Evolutionary conservation across 2,113 vertebrate genomes (phyloP).

Genomic region (Leptobrachium ailaonicum): DNA sequence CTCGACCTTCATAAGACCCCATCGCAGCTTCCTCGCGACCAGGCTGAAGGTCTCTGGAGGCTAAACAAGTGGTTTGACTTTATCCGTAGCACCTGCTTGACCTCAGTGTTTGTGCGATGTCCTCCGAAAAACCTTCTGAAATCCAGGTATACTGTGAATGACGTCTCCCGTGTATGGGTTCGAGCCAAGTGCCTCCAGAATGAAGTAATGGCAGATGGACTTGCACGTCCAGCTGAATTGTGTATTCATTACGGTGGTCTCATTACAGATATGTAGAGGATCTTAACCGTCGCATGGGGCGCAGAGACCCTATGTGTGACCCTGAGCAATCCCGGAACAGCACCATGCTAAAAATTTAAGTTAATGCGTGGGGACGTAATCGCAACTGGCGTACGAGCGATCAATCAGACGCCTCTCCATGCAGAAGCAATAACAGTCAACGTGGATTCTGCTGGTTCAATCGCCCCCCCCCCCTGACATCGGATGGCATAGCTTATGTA

Average conservation of each 20-base stretch:
- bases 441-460: neutral
- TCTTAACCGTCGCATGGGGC: too few relatives aligned
- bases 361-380: too few relatives aligned
- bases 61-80: neutral
- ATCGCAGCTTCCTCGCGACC: too few relatives aligned
- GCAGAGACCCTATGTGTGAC: too few relatives aligned
- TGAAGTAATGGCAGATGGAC: slow-evolving; percentile 62
- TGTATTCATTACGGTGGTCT: slow-evolving; percentile 68
- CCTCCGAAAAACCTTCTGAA: neutral
- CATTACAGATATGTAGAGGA: slow-evolving; percentile 52
- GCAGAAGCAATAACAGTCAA: neutral
- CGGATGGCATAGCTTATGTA: too few relatives aligned
- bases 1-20: too few relatives aligned
- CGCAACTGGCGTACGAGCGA: neutral
- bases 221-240: slow-evolving; percentile 65
- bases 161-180: slow-evolving; percentile 10
- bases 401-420: slow-evolving; percentile 51
- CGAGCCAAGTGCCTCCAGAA: neutral
- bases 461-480: too few relatives aligned
- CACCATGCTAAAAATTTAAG: too few relatives aligned
- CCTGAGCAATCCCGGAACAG: too few relatives aligned
- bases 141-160: slow-evolving; percentile 52
- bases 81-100: neutral
- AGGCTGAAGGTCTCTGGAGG: neutral
- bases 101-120: neutral